Evolutionary conservation across 2,113 vertebrate genomes (phyloP).

Genomic region (Phodopus roborovskii): DNA sequence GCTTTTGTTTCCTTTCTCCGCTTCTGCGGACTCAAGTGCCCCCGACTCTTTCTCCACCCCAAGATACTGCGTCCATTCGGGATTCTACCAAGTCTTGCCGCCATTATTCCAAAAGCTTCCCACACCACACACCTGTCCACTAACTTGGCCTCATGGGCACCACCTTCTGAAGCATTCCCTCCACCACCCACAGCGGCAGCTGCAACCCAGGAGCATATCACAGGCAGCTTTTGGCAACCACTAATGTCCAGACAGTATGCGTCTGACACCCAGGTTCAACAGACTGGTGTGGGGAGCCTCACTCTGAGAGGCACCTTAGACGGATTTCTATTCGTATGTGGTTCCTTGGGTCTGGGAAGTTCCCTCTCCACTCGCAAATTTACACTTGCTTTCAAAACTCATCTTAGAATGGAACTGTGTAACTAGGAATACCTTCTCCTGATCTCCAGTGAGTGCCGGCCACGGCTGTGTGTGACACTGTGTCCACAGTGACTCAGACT

Average conservation of each 20-base stretch:
- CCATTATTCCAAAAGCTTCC: neutral
- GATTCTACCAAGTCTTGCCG: neutral
- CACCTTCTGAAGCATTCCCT: neutral
- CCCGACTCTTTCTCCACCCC: neutral
- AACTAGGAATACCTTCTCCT: neutral
- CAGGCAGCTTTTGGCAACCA: neutral
- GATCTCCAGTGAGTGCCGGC: neutral
- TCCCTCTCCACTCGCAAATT: neutral
- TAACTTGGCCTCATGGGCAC: no score
- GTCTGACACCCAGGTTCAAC: neutral
- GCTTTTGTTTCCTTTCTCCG: neutral
- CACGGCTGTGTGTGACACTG: neutral
- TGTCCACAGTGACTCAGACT: neutral
- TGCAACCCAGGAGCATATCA: neutral
- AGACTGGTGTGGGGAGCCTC: neutral
- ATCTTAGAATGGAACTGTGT: neutral
- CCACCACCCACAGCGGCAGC: neutral
- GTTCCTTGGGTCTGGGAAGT: neutral
- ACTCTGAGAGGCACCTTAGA: neutral
- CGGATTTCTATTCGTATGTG: no score
- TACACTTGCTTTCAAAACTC: neutral
- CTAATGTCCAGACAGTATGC: neutral
- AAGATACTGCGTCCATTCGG: rapidly evolving
- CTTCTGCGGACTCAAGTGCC: neutral
- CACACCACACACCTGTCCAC: neutral